phyloP scores from a whole-genome alignment of 2,113 vertebrate species.

The Anguilla rostrata region DNA sequence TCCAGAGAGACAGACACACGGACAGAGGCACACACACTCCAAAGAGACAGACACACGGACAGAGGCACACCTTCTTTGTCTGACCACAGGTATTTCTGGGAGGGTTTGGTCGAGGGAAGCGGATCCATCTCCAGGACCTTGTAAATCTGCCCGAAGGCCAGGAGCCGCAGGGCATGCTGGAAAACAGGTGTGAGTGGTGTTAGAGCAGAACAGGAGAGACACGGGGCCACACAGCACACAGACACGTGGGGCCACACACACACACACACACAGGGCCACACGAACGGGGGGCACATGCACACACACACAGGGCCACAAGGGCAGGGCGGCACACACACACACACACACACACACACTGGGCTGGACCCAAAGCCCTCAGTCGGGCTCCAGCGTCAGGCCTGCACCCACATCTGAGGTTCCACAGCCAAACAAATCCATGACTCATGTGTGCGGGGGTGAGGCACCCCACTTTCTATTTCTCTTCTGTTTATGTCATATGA shows the following conservation, averaged over 20 bases:
- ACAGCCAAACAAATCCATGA: background rate
- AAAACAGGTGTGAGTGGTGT: conserved; percentile 42
- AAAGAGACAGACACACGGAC: too few relatives aligned
- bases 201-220: conserved; percentile 17
- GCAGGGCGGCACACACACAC: too few relatives aligned
- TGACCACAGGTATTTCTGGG: conserved; percentile 94
- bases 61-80: conserved; percentile 89
- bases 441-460: background rate
- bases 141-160: conserved; percentile 97
- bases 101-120: conserved; percentile 93
- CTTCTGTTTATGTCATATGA: background rate
- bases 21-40: too few relatives aligned
- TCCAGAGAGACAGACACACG: too few relatives aligned
- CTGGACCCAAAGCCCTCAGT: background rate
- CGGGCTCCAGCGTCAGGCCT: background rate
- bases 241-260: background rate
- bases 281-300: too few relatives aligned
- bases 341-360: background rate
- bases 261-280: too few relatives aligned
- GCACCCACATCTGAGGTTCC: background rate
- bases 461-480: too few relatives aligned
- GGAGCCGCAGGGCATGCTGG: conserved; percentile 90
- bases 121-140: conserved; percentile 98
- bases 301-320: too few relatives aligned
- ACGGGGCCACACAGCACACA: background rate